A percentile compares a stretch with the other conserved stretches of the same genome.
phyloP scores from a whole-genome alignment of 2,888 invertebrate genomes.

The Parnassius mnemosyne region DNA sequence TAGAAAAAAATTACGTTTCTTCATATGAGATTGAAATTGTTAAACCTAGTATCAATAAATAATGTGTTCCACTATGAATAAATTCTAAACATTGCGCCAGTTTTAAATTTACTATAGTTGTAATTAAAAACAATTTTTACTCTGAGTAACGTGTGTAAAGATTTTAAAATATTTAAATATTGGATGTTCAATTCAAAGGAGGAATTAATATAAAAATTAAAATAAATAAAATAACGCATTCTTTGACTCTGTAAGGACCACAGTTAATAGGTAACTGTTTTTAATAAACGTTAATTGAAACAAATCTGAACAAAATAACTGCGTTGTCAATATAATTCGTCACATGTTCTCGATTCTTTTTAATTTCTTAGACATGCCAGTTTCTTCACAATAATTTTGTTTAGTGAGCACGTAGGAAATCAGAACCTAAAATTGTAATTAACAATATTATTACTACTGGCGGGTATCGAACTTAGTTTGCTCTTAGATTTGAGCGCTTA shows the following conservation, averaged over 20 bases:
- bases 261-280: not conserved
- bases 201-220: too few species aligned
- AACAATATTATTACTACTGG: too few species aligned
- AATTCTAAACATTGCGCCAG: slow-evolving; percentile 11
- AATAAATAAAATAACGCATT: too few species aligned
- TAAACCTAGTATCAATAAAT: slow-evolving; percentile 2
- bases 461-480: too few species aligned
- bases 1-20: not conserved
- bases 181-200: not conserved
- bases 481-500: too few species aligned
- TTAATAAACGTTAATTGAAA: not conserved
- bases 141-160: not conserved
- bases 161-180: not conserved
- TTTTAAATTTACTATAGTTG: slow-evolving; percentile 7
- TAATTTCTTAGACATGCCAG: too few species aligned
- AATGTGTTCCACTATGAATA: slow-evolving; percentile 14
- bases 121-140: not conserved
- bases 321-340: not conserved
- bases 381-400: too few species aligned
- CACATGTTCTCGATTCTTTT: not conserved
- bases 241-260: too few species aligned
- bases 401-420: too few species aligned
- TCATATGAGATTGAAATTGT: not conserved
- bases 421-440: too few species aligned
- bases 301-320: too few species aligned